Evolutionary conservation across 2,797 vertebrate genomes (phyloP), one percentile per base, ranked within the genome.

Genomic region (Austrolebias charrua): DNA sequence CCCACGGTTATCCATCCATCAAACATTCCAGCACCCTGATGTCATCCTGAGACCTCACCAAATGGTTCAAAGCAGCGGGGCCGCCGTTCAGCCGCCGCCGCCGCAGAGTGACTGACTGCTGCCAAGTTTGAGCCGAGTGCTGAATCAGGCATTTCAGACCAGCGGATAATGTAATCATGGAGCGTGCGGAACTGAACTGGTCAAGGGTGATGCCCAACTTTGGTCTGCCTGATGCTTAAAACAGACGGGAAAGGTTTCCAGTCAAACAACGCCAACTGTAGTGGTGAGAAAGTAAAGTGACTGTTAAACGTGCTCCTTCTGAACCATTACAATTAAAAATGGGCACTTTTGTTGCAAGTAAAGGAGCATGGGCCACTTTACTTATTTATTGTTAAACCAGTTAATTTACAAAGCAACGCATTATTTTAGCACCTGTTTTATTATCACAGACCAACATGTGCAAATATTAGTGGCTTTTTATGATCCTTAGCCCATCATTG

Each of bases 11-110:
- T 79, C 79, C 76, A 80, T 85, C 87, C 85, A 87, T 81, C 85
- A 83, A 88, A 89, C 92, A 93, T 92, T 91, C 91, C 90, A 84
- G 77, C 78, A 47, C 65, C 65, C 78, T 86, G 80, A 91, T 88
- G 89, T 93, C 90, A 91, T 79, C 63, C 72, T 18, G 69, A 90
- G 88, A 84, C 80, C 73, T 88, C 71, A 80, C 80, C 64, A 56
- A 78, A 77, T 66, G 74, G 71, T 72, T 72, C 59, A 46, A 56
- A 57, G 67, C 66, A 60, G 69, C 60, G 80, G n/a, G 80, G 80
- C 81, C 77, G 75, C 56, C 73, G 74, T 66, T 81, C 73, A 72
- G 70, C 33, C 33, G 33, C 69, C 19, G 28, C 81, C 38, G 73
- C 77, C 79, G 78, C 82, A 79, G 76, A 79, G 76, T 85, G 84